Percentiles rank a stretch among this genome's conserved stretches.
These are phyloP conservation scores for Amphilophus citrinellus DNA, from an alignment of 2,113 vertebrate species.

Conservation along the genomic window DNA sequence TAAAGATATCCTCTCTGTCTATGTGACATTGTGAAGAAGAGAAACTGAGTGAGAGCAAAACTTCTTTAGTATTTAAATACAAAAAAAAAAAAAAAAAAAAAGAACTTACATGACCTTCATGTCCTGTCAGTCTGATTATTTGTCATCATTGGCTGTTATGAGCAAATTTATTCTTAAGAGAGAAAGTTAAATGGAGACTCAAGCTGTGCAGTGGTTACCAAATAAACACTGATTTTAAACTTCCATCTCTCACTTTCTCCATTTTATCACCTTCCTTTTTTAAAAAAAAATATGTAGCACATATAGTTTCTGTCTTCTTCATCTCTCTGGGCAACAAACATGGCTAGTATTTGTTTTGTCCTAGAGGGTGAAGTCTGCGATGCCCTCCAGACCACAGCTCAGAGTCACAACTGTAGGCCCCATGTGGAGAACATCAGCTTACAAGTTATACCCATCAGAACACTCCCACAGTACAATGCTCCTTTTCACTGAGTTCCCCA, in stretches of 20 bases:
- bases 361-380: conserved; percentile 50
- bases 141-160: background rate
- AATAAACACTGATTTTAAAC: background rate
- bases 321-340: conserved; percentile 44
- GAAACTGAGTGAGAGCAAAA: background rate
- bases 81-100: background rate
- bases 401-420: conserved; percentile 59
- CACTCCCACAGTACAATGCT: conserved; percentile 78
- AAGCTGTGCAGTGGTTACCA: background rate
- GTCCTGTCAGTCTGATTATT: background rate
- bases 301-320: conserved; percentile 37
- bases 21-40: conserved; percentile 31
- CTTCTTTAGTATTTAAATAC: background rate
- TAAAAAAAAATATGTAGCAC: conserved; percentile 10
- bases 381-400: conserved; percentile 70
- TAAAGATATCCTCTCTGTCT: conserved; percentile 17
- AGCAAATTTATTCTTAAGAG: background rate
- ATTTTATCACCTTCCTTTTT: background rate
- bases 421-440: conserved; percentile 74
- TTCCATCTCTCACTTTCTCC: background rate
- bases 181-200: background rate
- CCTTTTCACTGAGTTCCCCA: conserved; percentile 73
- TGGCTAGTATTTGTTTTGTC: conserved; percentile 51
- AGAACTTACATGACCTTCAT: background rate
- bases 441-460: conserved; percentile 74